These are phyloP conservation scores for Notarius lentiginosus DNA, from an alignment of 2,113 vertebrate species.

Conservation along the genomic window DNA sequence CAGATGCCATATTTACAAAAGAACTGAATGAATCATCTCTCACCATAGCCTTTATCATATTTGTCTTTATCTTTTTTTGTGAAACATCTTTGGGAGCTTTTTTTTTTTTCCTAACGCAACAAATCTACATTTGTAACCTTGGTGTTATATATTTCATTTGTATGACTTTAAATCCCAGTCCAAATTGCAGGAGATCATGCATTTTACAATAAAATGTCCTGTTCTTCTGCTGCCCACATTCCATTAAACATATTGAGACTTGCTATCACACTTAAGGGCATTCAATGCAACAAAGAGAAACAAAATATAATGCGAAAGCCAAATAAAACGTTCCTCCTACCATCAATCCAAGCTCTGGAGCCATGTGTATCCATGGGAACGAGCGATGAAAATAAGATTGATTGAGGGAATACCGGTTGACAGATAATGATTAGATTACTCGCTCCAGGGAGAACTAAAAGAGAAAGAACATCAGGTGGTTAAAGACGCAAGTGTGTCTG, in stretches of 20 bases:
- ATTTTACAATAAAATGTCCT: background rate
- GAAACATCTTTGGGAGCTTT: background rate
- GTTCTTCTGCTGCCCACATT: background rate
- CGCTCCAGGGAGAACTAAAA: constrained; percentile 12
- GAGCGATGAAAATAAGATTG: constrained; percentile 6
- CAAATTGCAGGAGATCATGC: background rate
- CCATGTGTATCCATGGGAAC: constrained; percentile 41
- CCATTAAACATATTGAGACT: constrained; percentile 32
- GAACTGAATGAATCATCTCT: background rate
- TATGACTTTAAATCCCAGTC: background rate
- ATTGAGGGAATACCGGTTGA: constrained; percentile 36
- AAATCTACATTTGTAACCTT: too few relatives aligned
- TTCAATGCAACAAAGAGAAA: constrained; percentile 8
- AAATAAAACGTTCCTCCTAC: constrained; percentile 20
- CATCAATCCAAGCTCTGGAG: constrained; percentile 12
- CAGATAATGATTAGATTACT: constrained; percentile 39
- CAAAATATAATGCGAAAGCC: constrained; percentile 1
- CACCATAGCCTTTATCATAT: background rate
- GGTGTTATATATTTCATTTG: background rate
- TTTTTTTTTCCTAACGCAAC: background rate
- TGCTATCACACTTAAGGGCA: constrained; percentile 18
- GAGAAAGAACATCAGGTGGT: constrained; percentile 12
- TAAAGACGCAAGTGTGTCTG: constrained; percentile 18
- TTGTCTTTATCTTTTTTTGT: background rate
- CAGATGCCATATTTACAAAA: background rate